Evolutionary conservation across 2,888 invertebrate species (phyloP).

Genomic region (Drosophila atripex): DNA sequence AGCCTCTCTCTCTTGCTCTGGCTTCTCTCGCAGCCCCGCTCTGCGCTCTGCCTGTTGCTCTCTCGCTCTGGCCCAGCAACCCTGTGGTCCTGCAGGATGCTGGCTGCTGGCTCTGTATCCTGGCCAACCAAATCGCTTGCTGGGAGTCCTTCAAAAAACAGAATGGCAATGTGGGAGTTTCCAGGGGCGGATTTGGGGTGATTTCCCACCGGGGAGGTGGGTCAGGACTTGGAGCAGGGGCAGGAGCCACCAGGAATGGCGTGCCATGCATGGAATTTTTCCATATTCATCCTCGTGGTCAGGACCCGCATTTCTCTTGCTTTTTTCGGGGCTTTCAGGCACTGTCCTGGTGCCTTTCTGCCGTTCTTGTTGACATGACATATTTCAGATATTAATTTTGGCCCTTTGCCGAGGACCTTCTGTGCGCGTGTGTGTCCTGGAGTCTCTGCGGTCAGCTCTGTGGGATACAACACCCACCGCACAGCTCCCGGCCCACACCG

Average conservation of each 20-base stretch:
- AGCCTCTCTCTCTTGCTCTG: slow-evolving; percentile 34
- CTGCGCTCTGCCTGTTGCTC: slow-evolving; percentile 5
- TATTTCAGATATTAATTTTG: slow-evolving; percentile 67
- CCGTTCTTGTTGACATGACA: slow-evolving; percentile 25
- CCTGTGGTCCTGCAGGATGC: slow-evolving; percentile 57
- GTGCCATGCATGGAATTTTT: slow-evolving; percentile 44
- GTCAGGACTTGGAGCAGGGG: neutral
- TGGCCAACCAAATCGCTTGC: slow-evolving; percentile 76
- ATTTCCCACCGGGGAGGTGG: slow-evolving; percentile 2
- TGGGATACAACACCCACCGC: slow-evolving; percentile 11
- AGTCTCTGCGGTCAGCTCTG: slow-evolving; percentile 26
- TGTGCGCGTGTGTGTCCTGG: slow-evolving; percentile 14
- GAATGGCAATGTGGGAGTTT: slow-evolving; percentile 17
- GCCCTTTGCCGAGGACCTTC: slow-evolving; percentile 10
- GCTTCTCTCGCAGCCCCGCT: neutral
- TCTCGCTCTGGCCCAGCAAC: slow-evolving; percentile 48
- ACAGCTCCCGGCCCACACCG: neutral
- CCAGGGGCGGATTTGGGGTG: slow-evolving; percentile 16
- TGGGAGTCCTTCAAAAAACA: slow-evolving; percentile 37
- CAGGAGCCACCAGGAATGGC: slow-evolving; percentile 12
- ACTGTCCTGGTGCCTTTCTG: slow-evolving; percentile 8
- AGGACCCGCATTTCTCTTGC: slow-evolving; percentile 9
- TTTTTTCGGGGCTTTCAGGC: slow-evolving; percentile 8
- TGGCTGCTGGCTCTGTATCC: slow-evolving; percentile 43
- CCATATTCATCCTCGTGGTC: slow-evolving; percentile 47